Evolutionary conservation across 2,113 vertebrate genomes (phyloP), one percentile per base, ranked within the genome.

Genomic region (Cololabis saira): DNA sequence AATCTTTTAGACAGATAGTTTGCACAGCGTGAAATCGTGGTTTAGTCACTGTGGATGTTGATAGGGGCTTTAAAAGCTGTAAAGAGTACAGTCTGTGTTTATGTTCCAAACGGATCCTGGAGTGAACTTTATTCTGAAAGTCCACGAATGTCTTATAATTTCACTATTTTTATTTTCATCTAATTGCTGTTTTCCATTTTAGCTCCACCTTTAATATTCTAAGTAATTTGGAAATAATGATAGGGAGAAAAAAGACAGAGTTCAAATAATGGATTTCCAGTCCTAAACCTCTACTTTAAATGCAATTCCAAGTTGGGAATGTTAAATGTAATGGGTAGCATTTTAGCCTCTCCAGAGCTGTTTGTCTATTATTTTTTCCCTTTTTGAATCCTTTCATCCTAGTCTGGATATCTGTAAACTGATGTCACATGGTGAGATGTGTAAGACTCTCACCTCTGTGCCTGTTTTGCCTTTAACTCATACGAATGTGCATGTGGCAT

Each of bases 1-100:
- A 54, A 47, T 52, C 56, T 57, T 69, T 64, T 56, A 44, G 43
- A 80, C 3, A 47, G 21, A 27, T 47, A 24, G 52, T 61, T 75
- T 70, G 58, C 45, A 56, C 47, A 16, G 24, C 18, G 47, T 70
- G 3, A 58, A 60, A 41, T 45, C 17, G 33, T n/a, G n/a, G 8
- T 13, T 41, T 43, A 14, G 42, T 66, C 15, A 42, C 45, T 17
- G 33, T 27, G 42, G 21, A 15, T 33, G 7, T 18, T 52, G 13
- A 44, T 1, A 5, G 22, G 11, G 45, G 17, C 43, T 61, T 69
- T 51, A 21, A 18, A 37, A 56, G 17, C 33, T 78, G 78, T 80
- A 67, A 70, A 30, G 10, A 65, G 18, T 37, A 9, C 3, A 43
- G 21, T 27, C 13, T 50, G 40, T 18, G 60, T 68, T 63, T 50